Conservation (phyloP, 1,140 invertebrate species). For the Bombus polaris region DNA sequence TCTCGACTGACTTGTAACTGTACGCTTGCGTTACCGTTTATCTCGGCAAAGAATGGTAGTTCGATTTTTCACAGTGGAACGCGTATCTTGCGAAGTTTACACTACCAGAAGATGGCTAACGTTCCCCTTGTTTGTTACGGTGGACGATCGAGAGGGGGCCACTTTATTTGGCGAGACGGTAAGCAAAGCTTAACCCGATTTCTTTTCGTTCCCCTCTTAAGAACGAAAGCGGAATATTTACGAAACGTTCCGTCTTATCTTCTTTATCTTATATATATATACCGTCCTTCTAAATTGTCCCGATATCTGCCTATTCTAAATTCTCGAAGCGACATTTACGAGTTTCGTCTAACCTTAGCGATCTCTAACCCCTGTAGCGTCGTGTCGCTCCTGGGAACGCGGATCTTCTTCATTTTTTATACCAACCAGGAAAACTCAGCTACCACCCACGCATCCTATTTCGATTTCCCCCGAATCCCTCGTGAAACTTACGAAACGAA, state of each 20-base stretch:
- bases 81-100: background rate
- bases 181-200: slow-evolving; percentile 19
- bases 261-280: slow-evolving; percentile 33
- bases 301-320: slow-evolving; percentile 29
- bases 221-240: slow-evolving; percentile 34
- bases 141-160: background rate
- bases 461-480: background rate
- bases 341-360: background rate
- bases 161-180: slow-evolving; percentile 25
- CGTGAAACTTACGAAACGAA: too few relatives aligned
- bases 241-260: slow-evolving; percentile 27
- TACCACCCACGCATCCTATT: background rate
- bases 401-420: background rate
- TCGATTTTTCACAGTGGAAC: background rate
- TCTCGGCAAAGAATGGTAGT: too few relatives aligned
- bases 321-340: slow-evolving; percentile 6
- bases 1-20: background rate
- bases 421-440: background rate
- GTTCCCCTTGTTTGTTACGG: background rate
- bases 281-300: slow-evolving; percentile 3
- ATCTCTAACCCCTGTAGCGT: background rate
- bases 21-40: too few relatives aligned
- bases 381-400: background rate
- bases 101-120: background rate
- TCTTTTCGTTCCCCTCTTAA: background rate